Evolutionary conservation across 2,888 invertebrate genomes (phyloP).

Genomic region (Dasysyrphus tricinctus): DNA sequence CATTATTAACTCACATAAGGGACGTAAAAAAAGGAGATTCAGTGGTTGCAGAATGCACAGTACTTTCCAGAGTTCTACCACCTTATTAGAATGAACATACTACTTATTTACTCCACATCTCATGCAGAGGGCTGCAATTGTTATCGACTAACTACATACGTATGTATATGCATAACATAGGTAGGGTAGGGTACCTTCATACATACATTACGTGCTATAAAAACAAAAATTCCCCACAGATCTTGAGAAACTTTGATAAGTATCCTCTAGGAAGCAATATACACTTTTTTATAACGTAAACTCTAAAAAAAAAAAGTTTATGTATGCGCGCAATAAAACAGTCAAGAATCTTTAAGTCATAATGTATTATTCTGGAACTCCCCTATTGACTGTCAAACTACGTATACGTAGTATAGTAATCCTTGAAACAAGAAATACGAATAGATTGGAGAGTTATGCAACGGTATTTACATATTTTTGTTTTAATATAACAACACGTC

Average conservation of each 20-base stretch:
- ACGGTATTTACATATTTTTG: not conserved
- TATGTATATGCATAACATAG: not conserved
- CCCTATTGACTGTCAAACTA: not conserved
- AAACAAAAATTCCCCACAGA: not conserved
- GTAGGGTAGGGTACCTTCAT: too few species aligned
- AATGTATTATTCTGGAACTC: not conserved
- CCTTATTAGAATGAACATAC: slow-evolving; percentile 10
- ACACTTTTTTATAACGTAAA: not conserved
- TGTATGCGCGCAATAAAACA: not conserved
- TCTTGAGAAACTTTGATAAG: slow-evolving; percentile 2
- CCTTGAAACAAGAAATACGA: slow-evolving; percentile 8
- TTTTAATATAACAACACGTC: not conserved
- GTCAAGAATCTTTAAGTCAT: not conserved
- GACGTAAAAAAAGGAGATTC: not conserved
- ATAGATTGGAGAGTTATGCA: not conserved
- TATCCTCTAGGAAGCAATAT: not conserved
- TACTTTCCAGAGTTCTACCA: not conserved
- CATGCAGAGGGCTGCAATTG: not conserved
- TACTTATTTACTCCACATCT: not conserved
- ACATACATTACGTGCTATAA: not conserved
- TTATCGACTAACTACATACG: not conserved
- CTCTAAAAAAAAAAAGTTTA: not conserved
- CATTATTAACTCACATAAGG: slow-evolving; percentile 1
- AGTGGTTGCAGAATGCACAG: slow-evolving; percentile 3
- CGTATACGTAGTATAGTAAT: not conserved